Conservation (phyloP, 2,797 vertebrate genomes). For the Enoplosus armatus region DNA sequence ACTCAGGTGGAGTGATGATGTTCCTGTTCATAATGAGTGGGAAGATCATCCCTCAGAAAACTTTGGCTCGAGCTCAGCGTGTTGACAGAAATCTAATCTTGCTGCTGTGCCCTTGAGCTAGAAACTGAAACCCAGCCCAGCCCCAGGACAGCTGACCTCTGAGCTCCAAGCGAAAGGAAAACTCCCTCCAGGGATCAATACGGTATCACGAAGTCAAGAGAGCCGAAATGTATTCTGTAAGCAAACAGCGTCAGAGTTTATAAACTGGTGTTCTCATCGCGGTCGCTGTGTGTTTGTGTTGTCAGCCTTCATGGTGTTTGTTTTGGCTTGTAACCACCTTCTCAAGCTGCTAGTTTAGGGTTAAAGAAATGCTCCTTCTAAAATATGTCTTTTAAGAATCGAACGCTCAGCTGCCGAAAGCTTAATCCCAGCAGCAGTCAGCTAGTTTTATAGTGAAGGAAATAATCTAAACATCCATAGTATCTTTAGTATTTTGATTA, state of each 20-base stretch:
- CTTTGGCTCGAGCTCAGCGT: constrained; percentile 29
- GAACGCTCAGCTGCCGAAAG: background rate
- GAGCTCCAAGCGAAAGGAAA: constrained; percentile 16
- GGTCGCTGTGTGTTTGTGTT: background rate
- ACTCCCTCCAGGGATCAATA: constrained; percentile 24
- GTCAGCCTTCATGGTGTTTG: background rate
- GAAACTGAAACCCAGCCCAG: constrained; percentile 32
- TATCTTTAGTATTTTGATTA: background rate
- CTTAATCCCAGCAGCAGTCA: no score
- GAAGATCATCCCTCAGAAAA: constrained; percentile 34
- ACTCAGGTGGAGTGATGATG: constrained; percentile 21
- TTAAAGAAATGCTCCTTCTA: background rate
- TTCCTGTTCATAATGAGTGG: constrained; percentile 13
- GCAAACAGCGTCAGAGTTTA: background rate
- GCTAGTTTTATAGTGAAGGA: background rate
- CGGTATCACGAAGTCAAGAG: constrained; percentile 16
- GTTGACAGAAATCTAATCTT: constrained; percentile 38
- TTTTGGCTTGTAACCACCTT: background rate
- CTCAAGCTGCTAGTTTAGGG: background rate
- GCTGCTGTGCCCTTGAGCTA: constrained; percentile 57
- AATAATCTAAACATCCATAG: background rate
- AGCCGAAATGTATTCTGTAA: constrained; percentile 12
- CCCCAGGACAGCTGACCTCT: constrained; percentile 34
- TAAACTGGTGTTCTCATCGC: background rate
- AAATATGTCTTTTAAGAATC: background rate